A percentile compares a stretch with the other conserved stretches of the same genome.
Evolutionary conservation across 2,797 vertebrate species (phyloP).

Genomic region (Schizopygopsis malacanthus): DNA sequence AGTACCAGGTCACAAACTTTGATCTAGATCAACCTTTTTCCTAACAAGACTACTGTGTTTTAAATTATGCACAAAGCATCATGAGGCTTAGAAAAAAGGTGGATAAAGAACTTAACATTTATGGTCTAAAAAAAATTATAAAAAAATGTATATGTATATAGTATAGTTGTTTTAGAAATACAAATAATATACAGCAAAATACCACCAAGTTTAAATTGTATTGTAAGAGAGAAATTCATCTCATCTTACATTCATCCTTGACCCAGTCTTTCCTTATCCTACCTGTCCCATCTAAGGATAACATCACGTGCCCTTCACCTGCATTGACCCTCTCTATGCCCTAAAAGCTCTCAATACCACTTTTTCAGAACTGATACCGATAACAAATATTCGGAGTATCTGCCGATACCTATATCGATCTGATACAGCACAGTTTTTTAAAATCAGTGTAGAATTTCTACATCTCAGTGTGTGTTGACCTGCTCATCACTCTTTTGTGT

Average conservation of each 20-base stretch:
- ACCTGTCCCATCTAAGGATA: background rate
- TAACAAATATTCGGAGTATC: no score
- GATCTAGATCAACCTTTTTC: no score
- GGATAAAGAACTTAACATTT: background rate
- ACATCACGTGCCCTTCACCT: conserved; percentile 9
- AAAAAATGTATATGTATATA: background rate
- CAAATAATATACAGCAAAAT: background rate
- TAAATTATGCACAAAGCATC: no score
- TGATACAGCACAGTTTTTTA: no score
- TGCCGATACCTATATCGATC: no score
- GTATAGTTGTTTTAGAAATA: background rate
- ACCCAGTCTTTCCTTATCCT: background rate
- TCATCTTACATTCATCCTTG: background rate
- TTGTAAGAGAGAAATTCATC: background rate
- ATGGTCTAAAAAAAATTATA: background rate
- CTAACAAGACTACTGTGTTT: no score
- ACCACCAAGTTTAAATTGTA: background rate
- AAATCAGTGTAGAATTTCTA: no score
- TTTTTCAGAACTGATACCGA: no score
- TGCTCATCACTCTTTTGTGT: no score
- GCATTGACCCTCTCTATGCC: background rate
- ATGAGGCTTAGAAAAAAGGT: no score
- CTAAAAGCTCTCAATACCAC: conserved; percentile 11
- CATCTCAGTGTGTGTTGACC: no score
- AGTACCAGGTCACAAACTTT: background rate